Conservation (phyloP, 2,888 invertebrate species). For the Drosophila koepferae region DNA sequence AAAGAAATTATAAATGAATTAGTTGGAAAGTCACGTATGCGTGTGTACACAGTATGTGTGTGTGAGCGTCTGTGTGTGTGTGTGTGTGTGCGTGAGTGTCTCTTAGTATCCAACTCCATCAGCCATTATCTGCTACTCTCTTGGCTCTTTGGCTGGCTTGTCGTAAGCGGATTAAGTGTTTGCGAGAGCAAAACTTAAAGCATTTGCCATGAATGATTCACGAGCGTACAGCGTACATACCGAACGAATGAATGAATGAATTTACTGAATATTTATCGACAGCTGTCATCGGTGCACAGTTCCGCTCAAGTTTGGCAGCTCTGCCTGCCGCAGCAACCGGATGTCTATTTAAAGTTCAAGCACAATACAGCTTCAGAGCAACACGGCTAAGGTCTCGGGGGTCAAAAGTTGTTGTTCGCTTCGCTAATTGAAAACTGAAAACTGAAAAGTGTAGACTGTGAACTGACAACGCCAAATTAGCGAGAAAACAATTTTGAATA, state of each 20-base stretch:
- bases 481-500: constrained; percentile 43
- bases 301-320: constrained; percentile 8
- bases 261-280: constrained; percentile 37
- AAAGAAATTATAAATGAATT: constrained; percentile 73
- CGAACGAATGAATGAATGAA: constrained; percentile 15
- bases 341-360: constrained; percentile 38
- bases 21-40: constrained; percentile 57
- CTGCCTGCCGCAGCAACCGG: constrained; percentile 22
- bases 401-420: constrained; percentile 35
- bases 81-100: neutral
- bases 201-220: constrained; percentile 36
- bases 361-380: constrained; percentile 1
- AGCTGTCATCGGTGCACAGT: constrained; percentile 45
- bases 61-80: constrained; percentile 3
- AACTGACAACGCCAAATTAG: constrained; percentile 43
- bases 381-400: neutral
- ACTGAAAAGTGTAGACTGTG: constrained; percentile 24
- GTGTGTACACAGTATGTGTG: constrained; percentile 10
- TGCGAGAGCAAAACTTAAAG: constrained; percentile 24
- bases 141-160: constrained; percentile 7
- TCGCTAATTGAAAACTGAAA: constrained; percentile 60
- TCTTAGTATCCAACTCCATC: neutral
- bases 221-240: constrained; percentile 7
- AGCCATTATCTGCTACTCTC: constrained; percentile 1
- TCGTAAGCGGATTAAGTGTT: constrained; percentile 49